phyloP scores from a whole-genome alignment of 2,888 invertebrate genomes.

The Argyra leucocephala region DNA sequence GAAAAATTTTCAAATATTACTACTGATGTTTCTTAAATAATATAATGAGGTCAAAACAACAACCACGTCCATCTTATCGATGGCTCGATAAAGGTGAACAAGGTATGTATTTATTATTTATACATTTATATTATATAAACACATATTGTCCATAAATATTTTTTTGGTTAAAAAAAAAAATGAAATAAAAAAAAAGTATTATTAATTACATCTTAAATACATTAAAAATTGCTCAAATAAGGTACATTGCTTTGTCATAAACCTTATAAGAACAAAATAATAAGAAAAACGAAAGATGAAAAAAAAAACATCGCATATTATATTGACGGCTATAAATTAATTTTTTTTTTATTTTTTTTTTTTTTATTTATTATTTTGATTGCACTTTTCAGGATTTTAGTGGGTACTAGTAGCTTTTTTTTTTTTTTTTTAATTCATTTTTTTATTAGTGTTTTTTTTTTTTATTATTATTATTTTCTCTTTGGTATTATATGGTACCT shows the following conservation, averaged over 20 bases:
- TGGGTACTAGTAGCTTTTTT: not conserved
- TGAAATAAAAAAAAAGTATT: not conserved
- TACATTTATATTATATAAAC: not conserved
- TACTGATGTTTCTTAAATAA: constrained; percentile 17
- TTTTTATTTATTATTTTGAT: not conserved
- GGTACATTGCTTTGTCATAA: too few species aligned
- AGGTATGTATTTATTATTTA: constrained; percentile 41
- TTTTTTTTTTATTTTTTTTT: not conserved
- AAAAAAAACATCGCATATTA: not conserved
- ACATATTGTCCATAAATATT: not conserved
- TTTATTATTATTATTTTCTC: not conserved
- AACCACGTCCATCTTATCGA: constrained; percentile 60
- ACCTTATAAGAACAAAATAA: too few species aligned
- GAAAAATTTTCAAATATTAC: too few species aligned
- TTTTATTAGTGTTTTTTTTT: not conserved
- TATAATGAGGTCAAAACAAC: constrained; percentile 62
- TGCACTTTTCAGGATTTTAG: not conserved
- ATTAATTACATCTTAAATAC: not conserved
- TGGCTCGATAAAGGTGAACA: constrained; percentile 57
- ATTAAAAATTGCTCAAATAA: not conserved
- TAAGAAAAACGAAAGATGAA: too few species aligned
- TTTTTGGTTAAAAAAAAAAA: not conserved
- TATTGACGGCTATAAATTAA: not conserved
- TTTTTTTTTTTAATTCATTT: too few species aligned
- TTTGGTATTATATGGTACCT: not conserved